These are phyloP conservation scores for Sakesphorus luctuosus DNA, from an alignment of 2,113 vertebrate species.

Conservation along the genomic window DNA sequence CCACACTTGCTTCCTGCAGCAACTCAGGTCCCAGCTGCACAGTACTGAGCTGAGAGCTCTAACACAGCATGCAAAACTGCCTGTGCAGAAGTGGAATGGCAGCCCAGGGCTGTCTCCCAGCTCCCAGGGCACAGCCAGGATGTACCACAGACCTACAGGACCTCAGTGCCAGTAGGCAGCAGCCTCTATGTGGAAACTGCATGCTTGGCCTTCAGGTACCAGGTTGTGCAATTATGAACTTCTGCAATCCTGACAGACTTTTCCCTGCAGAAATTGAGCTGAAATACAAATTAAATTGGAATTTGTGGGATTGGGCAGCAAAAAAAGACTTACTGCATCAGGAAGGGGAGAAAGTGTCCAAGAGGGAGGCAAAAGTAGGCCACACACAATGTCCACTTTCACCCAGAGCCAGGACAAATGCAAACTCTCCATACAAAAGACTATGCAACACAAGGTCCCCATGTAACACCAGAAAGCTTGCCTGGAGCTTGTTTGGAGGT, in stretches of 20 bases:
- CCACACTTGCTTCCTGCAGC: fast-evolving
- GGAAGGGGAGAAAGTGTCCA: not conserved
- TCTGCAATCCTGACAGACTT: not conserved
- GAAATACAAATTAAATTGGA: not conserved
- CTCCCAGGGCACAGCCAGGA: fast-evolving
- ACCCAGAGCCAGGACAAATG: not conserved
- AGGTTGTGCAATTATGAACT: not conserved
- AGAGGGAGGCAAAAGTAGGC: not conserved
- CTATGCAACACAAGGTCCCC: not conserved
- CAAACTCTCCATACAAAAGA: not conserved
- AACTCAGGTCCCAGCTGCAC: not conserved
- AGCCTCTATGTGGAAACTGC: not conserved
- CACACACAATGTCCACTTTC: not conserved
- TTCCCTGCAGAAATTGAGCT: not conserved
- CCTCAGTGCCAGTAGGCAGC: not conserved
- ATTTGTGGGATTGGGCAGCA: not conserved
- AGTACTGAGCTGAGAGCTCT: not conserved
- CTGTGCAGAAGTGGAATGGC: not conserved
- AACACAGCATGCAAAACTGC: fast-evolving
- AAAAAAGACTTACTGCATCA: not conserved
- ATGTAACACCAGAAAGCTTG: not conserved
- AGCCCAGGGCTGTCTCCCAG: not conserved
- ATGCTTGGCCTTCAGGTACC: not conserved
- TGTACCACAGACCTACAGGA: fast-evolving
- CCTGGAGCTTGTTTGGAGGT: not conserved